Evolutionary conservation across 2,888 invertebrate species (phyloP), one percentile per base, ranked within the genome.

Genomic region (Diarsia rubi): DNA sequence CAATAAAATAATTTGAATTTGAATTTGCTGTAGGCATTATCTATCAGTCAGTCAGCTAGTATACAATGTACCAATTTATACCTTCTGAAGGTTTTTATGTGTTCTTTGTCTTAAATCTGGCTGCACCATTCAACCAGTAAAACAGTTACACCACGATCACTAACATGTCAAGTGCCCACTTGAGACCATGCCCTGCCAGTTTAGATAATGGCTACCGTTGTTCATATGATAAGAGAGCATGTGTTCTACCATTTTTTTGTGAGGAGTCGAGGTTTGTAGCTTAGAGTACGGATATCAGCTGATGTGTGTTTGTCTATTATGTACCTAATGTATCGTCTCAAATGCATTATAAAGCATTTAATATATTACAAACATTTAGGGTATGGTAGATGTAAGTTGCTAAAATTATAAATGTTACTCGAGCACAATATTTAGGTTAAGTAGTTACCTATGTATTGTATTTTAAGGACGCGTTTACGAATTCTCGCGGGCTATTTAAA

Each of bases 171-270:
- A 77, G 71, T 68, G 37, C 8, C 54, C 67, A 81, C 80, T 80
- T 62, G 82, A 76, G 11, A 24, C 24, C 16, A 9, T 8, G 0
- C 21, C 1, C 44, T 6, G 21, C 24, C 44, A 1, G 2, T 0
- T 1, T 16, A 44, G 67, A 79, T 74, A 80, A 68, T 0, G 67
- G 64, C 71, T 54, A 81, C 70, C 67, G 70, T 80, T 79, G 79
- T 57, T 73, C 37, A 21, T 14, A 31, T 24, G 19, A n/a, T 47
- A 6, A 11, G 8, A 69, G 19, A 6, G 27, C 76, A 70, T 75
- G 12, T 80, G 81, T 80, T 60, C 21, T 3, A 16, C 2, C 2
- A 44, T 57, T 75, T 69, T 78, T 80, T 67, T 66, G 19, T 60
- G 1, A 0, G 19, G 31, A 49, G 11, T 52, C 52, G 21, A 42